Evolutionary conservation across 2,888 invertebrate species (phyloP).

Genomic region (Clusia tigrina): DNA sequence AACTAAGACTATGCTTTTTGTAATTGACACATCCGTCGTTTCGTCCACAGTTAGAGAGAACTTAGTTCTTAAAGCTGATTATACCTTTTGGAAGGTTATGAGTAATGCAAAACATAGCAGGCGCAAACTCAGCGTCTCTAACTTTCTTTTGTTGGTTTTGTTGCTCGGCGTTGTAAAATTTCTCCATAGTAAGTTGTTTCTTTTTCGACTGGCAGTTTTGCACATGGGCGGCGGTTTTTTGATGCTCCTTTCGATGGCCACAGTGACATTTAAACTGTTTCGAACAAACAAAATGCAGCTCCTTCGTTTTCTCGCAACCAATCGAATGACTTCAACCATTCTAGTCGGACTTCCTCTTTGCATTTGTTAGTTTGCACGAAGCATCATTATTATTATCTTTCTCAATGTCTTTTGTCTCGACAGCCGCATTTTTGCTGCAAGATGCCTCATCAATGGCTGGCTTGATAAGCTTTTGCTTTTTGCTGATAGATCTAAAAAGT

Average conservation of each 20-base stretch:
- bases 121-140: background rate
- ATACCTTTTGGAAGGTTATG: conserved; percentile 15
- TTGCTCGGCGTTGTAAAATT: conserved; percentile 1
- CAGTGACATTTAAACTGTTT: too few species aligned
- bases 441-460: background rate
- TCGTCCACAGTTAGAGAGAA: background rate
- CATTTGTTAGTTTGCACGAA: too few species aligned
- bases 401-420: background rate
- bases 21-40: background rate
- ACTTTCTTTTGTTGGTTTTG: conserved; percentile 8
- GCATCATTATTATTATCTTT: too few species aligned
- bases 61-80: background rate
- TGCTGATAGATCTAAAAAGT: background rate
- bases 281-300: too few species aligned
- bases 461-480: background rate
- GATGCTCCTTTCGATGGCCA: too few species aligned
- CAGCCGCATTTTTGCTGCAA: background rate
- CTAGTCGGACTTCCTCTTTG: too few species aligned
- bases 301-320: too few species aligned
- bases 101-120: conserved; percentile 19
- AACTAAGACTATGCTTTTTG: background rate
- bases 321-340: too few species aligned
- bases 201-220: too few species aligned
- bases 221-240: too few species aligned
- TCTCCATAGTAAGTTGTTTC: background rate